Evolutionary conservation across 2,888 invertebrate genomes (phyloP).

Genomic region (Xanthorhoe spadicearia): DNA sequence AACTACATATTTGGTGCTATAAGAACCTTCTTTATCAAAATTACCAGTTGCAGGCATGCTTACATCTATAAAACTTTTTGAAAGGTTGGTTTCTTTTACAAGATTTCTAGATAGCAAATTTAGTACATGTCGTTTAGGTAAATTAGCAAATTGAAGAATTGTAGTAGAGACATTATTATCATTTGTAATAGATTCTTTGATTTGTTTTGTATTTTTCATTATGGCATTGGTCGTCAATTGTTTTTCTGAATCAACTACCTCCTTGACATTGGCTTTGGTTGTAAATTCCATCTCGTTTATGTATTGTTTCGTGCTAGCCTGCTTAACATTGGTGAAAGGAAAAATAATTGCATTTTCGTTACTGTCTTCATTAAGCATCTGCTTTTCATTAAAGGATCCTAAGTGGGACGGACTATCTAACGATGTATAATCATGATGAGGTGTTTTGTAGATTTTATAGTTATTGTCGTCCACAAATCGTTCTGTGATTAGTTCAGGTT

Average conservation of each 20-base stretch:
- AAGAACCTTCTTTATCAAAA: neutral
- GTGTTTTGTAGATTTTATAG: neutral
- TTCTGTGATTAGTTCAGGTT: neutral
- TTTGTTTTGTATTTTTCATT: neutral
- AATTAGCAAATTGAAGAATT: neutral
- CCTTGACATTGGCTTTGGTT: neutral
- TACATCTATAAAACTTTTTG: neutral
- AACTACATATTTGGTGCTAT: neutral
- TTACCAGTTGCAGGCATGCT: neutral
- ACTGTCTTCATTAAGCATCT: neutral
- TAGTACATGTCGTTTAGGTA: neutral
- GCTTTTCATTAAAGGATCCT: neutral
- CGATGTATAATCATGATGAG: neutral
- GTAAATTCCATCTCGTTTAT: neutral
- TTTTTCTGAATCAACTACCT: neutral
- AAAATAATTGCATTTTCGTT: neutral
- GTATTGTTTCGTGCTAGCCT: neutral
- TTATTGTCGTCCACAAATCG: neutral
- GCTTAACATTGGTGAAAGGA: neutral
- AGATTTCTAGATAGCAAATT: neutral
- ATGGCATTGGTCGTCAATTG: neutral
- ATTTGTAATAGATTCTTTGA: neutral
- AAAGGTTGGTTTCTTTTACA: neutral
- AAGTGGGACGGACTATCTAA: neutral
- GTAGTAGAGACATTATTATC: neutral